These are phyloP conservation scores for Notolepis coatsorum DNA, from an alignment of 2,797 vertebrate species.

Conservation along the genomic window DNA sequence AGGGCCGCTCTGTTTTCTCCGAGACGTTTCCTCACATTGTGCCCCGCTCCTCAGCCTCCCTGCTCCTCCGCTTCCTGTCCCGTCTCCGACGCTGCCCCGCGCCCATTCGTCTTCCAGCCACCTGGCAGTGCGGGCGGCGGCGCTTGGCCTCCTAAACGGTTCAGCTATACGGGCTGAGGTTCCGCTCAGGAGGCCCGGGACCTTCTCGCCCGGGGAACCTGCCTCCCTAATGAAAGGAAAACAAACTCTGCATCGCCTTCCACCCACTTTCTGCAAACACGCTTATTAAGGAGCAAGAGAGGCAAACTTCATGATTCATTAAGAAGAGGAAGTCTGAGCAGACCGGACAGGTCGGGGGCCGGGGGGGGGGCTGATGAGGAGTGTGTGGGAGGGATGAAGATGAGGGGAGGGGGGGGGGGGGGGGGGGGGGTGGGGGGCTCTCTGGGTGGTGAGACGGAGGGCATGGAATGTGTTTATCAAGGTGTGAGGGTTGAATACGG, in stretches of 20 bases:
- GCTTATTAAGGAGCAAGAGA: conserved; percentile 81
- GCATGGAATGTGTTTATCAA: background rate
- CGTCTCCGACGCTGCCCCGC: conserved; percentile 66
- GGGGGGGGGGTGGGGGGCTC: conserved; percentile 49
- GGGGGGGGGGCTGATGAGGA: conserved; percentile 24
- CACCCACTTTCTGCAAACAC: conserved; percentile 71
- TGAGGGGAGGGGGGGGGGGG: conserved; percentile 8
- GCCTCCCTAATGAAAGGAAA: conserved; percentile 84
- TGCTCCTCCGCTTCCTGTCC: conserved; percentile 70
- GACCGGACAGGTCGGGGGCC: conserved; percentile 78
- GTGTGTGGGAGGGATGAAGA: conserved; percentile 36
- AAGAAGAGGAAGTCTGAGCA: conserved; percentile 87
- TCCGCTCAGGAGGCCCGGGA: conserved; percentile 34
- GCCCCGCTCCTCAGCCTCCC: conserved; percentile 51
- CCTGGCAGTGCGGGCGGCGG: conserved; percentile 18
- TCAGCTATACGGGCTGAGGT: too few species aligned
- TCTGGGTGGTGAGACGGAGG: background rate
- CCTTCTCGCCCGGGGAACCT: conserved; percentile 63
- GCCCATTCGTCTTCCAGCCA: conserved; percentile 69
- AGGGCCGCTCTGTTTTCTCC: conserved; percentile 58
- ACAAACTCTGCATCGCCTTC: conserved; percentile 79
- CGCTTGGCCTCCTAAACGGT: too few species aligned
- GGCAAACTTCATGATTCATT: conserved; percentile 89
- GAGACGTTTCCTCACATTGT: conserved; percentile 79
- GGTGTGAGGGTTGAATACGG: too few species aligned